A percentile compares a stretch with the other conserved stretches of the same genome.
Evolutionary conservation across 2,888 invertebrate genomes (phyloP).

Genomic region (Xylota sylvarum): DNA sequence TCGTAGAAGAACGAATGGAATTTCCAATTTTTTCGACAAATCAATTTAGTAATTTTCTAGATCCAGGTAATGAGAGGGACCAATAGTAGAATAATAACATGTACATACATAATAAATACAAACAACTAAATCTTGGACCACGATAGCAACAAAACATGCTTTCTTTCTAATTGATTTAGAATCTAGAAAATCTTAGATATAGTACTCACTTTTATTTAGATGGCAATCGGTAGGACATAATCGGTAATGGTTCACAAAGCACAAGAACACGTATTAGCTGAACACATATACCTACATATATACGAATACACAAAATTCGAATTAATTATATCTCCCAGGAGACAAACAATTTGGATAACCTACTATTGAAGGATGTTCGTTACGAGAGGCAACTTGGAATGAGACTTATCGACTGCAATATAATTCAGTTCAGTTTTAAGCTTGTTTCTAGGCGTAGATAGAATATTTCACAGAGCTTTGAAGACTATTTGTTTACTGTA

Average conservation of each 20-base stretch:
- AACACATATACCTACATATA: too few relatives aligned
- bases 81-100: conserved; percentile 15
- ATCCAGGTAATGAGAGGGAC: conserved; percentile 61
- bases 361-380: neutral
- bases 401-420: neutral
- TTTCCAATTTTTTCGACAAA: conserved; percentile 67
- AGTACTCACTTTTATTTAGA: conserved; percentile 3
- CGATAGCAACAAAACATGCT: conserved; percentile 57
- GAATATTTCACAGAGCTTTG: conserved; percentile 70
- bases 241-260: conserved; percentile 18
- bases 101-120: conserved; percentile 5
- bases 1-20: conserved; percentile 69
- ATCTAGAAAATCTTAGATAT: neutral
- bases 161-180: conserved; percentile 33
- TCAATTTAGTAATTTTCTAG: conserved; percentile 57
- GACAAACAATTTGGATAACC: neutral
- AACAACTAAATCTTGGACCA: conserved; percentile 56
- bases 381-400: neutral
- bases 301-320: neutral
- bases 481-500: conserved; percentile 19
- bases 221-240: neutral
- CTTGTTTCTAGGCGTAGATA: conserved; percentile 54
- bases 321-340: neutral
- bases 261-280: conserved; percentile 18
- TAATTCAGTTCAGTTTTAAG: conserved; percentile 23